Conservation (phyloP, 2,113 vertebrate genomes). For the Boleophthalmus pectinirostris region DNA sequence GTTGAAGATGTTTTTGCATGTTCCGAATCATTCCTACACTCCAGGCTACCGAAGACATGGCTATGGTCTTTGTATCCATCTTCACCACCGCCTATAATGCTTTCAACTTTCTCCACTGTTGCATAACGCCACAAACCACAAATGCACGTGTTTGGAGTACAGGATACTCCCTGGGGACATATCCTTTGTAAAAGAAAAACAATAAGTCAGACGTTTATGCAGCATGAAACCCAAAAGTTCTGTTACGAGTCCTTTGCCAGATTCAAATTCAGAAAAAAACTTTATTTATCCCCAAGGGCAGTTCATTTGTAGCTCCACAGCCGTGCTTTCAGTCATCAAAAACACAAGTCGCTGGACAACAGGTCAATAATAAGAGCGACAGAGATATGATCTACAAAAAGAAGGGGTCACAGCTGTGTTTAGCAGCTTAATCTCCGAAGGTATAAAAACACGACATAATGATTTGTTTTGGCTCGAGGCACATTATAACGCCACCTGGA, state of each 20-base stretch:
- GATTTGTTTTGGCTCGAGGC: neutral
- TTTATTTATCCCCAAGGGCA: too few species aligned
- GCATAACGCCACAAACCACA: conserved; percentile 36
- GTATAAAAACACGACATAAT: neutral
- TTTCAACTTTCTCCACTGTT: conserved; percentile 38
- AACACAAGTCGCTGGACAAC: too few species aligned
- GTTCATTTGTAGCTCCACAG: too few species aligned
- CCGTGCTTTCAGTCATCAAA: too few species aligned
- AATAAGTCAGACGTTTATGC: conserved; percentile 15
- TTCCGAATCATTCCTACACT: conserved; percentile 19
- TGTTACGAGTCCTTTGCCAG: neutral
- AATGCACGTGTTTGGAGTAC: conserved; percentile 30
- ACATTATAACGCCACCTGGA: neutral
- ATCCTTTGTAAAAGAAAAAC: conserved; percentile 30
- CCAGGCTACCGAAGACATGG: conserved; percentile 29
- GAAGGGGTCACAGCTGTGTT: neutral
- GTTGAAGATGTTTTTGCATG: conserved; percentile 13
- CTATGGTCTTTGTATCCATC: conserved; percentile 9
- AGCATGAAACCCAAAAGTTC: conserved; percentile 21
- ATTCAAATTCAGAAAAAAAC: too few species aligned
- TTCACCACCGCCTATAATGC: conserved; percentile 16
- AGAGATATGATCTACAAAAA: neutral
- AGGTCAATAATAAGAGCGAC: neutral
- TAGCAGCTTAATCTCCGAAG: neutral
- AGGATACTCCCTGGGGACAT: conserved; percentile 8